Base-by-base conservation (phyloP, 2,888 invertebrate species). In the Cheilosia urbana region DNA sequence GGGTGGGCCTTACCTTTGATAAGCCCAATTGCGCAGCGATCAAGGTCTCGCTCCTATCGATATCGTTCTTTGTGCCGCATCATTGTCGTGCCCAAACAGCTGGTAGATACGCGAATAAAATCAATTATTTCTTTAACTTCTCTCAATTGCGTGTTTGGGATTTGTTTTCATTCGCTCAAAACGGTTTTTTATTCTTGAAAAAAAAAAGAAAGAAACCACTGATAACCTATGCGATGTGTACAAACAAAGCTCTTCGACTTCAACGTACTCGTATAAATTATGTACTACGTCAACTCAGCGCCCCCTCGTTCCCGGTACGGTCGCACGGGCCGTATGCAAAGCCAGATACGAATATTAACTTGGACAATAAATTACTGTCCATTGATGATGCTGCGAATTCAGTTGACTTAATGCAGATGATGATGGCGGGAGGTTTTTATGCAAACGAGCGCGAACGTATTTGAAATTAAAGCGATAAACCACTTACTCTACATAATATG, bases 141-240 rank as follows among this genome's bases (percentile, higher is more conserved):
- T 53, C 24, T 66, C 42, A 72, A 66, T 77, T 82, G 82, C 82
- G 77, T 82, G 71, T 60, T 77, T 71, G 9, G 19, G 24, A 51
- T 49, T 58, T 55, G 17, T 78, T 71, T 19, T 21, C 37, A 30
- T 49, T 63, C 34, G 30, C 62, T 66, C 15, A 1, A 34, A 49
- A 15, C 37, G 27, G 13, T 37, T 53, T 63, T 60, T 60, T 47
- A 4, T 40, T 62, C 49, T 47, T 49, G 34, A 37, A 13, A 24
- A n/a, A n/a, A n/a, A n/a, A n/a, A n/a, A n/a, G n/a, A n/a, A n/a
- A n/a, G n/a, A n/a, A 60, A 55, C 69, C 40, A 71, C 55, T 71
- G 77, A 77, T 82, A 82, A 82, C 77, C 77, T 66, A 53, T 63
- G 30, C 51, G 71, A 71, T 58, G 47, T 82, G 53, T 77, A 71